phyloP scores from a whole-genome alignment of 2,113 vertebrate species.

The Thalassoma bifasciatum region DNA sequence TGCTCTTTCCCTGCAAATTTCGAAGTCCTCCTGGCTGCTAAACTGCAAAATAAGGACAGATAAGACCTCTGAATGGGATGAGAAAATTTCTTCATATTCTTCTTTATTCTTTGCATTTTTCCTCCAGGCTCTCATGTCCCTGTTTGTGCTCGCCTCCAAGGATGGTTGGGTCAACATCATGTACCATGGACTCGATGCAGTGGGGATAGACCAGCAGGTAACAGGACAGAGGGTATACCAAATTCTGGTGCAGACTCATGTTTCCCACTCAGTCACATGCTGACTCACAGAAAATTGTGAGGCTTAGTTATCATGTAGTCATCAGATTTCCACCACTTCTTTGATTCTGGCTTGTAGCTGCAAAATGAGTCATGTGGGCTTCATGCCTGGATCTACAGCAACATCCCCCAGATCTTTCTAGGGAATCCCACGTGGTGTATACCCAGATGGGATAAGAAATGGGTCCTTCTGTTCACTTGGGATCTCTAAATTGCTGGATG shows the following conservation, averaged over 20 bases:
- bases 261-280: neutral
- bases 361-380: neutral
- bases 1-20: no score
- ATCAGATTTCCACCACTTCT: neutral
- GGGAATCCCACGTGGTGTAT: constrained; percentile 13
- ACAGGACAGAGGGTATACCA: neutral
- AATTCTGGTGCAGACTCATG: neutral
- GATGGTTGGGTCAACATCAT: constrained; percentile 98
- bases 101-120: no score
- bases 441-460: constrained; percentile 25
- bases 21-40: no score
- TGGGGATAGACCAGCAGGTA: constrained; percentile 94
- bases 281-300: neutral
- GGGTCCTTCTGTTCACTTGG: constrained; percentile 2
- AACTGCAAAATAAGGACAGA: no score
- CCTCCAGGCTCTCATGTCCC: constrained; percentile 91
- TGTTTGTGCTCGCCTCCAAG: constrained; percentile 94
- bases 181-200: constrained; percentile 95
- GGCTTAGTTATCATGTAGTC: no score
- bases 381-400: neutral
- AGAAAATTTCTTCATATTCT: no score
- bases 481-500: neutral
- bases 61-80: no score
- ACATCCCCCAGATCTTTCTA: neutral
- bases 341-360: neutral